Conservation (phyloP, 2,888 invertebrate species). For the Anoncus sp. region DNA sequence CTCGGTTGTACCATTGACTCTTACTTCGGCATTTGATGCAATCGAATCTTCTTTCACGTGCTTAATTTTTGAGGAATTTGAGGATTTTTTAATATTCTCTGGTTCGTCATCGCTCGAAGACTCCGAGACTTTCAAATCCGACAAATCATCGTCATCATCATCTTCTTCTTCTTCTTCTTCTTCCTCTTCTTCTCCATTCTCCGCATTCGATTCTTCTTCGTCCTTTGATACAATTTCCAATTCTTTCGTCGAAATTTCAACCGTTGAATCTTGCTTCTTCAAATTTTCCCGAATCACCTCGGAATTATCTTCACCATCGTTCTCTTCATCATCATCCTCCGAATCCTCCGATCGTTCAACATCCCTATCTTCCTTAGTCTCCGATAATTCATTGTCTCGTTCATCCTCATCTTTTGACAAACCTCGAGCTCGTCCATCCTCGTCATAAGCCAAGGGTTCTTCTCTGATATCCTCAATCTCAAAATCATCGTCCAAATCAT, state of each 20-base stretch:
- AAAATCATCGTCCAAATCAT: conserved; percentile 94
- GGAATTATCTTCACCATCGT: conserved; percentile 32
- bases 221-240: conserved; percentile 38
- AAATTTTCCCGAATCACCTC: not conserved
- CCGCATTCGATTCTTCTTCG: conserved; percentile 50
- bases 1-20: conserved; percentile 51
- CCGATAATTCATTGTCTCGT: conserved; percentile 65
- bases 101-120: conserved; percentile 68
- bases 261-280: not conserved
- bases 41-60: conserved; percentile 36
- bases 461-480: conserved; percentile 85
- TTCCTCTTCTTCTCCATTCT: conserved; percentile 58
- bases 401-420: conserved; percentile 61
- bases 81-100: conserved; percentile 35
- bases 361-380: conserved; percentile 39
- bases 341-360: conserved; percentile 51
- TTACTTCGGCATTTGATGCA: conserved; percentile 46
- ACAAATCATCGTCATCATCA: conserved; percentile 69
- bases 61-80: conserved; percentile 17
- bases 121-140: conserved; percentile 66
- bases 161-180: conserved; percentile 62
- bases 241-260: not conserved
- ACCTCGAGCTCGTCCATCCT: conserved; percentile 82
- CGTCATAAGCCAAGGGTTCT: conserved; percentile 84
- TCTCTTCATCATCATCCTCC: conserved; percentile 55